A percentile compares a stretch with the other conserved stretches of the same genome.
Evolutionary conservation across 2,113 vertebrate genomes (phyloP).

Genomic region (Zosterops lateralis): DNA sequence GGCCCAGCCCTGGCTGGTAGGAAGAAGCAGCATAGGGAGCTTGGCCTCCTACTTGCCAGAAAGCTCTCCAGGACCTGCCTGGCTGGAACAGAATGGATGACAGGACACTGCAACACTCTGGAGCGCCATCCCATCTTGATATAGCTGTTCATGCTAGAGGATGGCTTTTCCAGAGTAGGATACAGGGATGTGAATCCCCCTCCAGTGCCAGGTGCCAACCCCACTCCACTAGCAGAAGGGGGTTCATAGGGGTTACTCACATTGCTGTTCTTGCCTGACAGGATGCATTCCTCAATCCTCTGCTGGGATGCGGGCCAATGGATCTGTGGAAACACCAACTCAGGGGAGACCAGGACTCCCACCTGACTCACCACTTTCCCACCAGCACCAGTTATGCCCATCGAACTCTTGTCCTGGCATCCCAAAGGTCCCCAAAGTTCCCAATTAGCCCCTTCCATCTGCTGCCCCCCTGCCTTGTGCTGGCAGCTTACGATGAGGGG

Average conservation of each 20-base stretch:
- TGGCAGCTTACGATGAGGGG: conserved; percentile 89
- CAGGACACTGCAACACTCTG: background rate
- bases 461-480: fast-evolving
- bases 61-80: background rate
- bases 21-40: background rate
- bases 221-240: fast-evolving
- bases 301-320: conserved; percentile 93
- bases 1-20: background rate
- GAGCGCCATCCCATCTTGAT: fast-evolving
- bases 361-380: background rate
- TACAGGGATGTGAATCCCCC: fast-evolving
- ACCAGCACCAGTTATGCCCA: background rate
- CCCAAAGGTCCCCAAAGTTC: fast-evolving
- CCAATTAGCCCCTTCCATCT: background rate
- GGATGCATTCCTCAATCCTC: conserved; percentile 93
- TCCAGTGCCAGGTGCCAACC: background rate
- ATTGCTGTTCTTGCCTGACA: conserved; percentile 94
- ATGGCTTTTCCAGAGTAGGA: background rate
- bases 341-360: background rate
- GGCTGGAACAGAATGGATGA: background rate
- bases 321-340: conserved; percentile 77
- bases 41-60: background rate
- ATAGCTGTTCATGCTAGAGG: background rate
- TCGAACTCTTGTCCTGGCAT: fast-evolving
- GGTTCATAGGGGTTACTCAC: conserved; percentile 74